Base-by-base conservation (phyloP, 1,140 invertebrate species). In the Colletes latitarsis region DNA sequence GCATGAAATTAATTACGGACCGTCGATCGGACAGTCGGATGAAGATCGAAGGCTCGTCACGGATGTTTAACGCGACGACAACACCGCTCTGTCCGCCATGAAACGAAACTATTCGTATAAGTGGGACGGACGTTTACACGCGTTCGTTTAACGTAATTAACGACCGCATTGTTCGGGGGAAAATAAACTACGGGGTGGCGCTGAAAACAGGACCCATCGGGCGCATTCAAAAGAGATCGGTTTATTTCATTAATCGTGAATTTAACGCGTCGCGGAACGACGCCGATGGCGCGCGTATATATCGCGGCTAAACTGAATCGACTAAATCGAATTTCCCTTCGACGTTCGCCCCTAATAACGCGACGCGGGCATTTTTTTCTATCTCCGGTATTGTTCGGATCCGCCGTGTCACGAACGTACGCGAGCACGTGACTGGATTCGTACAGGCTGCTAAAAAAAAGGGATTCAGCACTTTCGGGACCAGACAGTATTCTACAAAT, bases 141-240 rank as follows among this genome's bases (percentile, higher is more conserved):
- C 67, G 77, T 85, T 86, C 76, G 83, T 85, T 78, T 71, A 58
- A 77, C 60, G 74, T 83, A 87, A 87, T 87, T 86, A 87, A 86
- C 68, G 73, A 77, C 57, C 62, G 77, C 66, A 70, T 70, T 66
- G 77, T 70, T 10, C 43, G 53, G 8, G 30, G 46, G 17, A 62
- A 67, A 86, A 74, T 83, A 86, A 86, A 86, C 68, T 81, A 41
- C 43, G 6, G 14, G n/a, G 9, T 49, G 46, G 6, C 39, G 41
- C 39, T 6, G 49, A 41, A 74, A 78, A 77, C 55, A 69, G 12
- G 19, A 14, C n/a, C 55, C 19, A 17, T 6, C 39, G n/a, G 39
- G 52, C 9, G 60, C 21, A 17, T 70, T 77, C 81, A 80, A 82
- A 49, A 83, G 69, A 71, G 66, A 81, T 69, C 64, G 30, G 43